Percentiles rank a stretch among this genome's conserved stretches.
phyloP scores from a whole-genome alignment of 2,888 invertebrate species.

The Tanypteryx hageni region DNA sequence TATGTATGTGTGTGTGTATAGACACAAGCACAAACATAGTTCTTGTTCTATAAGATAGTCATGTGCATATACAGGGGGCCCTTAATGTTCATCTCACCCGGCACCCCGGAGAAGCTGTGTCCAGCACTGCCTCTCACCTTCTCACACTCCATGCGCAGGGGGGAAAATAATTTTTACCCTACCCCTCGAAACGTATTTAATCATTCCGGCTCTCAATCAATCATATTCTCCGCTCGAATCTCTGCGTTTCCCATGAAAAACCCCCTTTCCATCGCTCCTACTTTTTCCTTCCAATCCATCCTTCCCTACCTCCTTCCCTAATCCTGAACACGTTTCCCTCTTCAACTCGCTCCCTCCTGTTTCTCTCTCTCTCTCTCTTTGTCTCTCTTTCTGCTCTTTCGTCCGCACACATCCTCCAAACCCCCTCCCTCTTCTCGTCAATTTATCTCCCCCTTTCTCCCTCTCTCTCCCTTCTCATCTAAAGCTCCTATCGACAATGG shows the following conservation, averaged over 20 bases:
- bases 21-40: no score
- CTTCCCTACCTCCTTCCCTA: no score
- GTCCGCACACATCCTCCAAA: background rate
- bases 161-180: background rate
- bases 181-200: background rate
- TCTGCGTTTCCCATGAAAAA: no score
- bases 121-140: no score
- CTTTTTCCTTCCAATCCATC: no score
- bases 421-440: background rate
- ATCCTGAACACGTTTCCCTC: background rate
- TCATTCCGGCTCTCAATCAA: conserved; percentile 16
- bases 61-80: no score
- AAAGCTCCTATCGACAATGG: conserved; percentile 17
- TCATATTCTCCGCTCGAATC: background rate
- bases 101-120: no score
- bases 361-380: background rate
- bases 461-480: background rate
- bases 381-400: background rate
- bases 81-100: no score
- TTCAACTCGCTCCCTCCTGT: background rate
- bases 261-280: no score
- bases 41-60: no score
- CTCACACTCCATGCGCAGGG: no score
- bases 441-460: background rate
- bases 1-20: no score